Percentiles rank a stretch among this genome's conserved stretches.
Evolutionary conservation across 2,888 invertebrate genomes (phyloP).

Genomic region (Kryphioiulus occultus): DNA sequence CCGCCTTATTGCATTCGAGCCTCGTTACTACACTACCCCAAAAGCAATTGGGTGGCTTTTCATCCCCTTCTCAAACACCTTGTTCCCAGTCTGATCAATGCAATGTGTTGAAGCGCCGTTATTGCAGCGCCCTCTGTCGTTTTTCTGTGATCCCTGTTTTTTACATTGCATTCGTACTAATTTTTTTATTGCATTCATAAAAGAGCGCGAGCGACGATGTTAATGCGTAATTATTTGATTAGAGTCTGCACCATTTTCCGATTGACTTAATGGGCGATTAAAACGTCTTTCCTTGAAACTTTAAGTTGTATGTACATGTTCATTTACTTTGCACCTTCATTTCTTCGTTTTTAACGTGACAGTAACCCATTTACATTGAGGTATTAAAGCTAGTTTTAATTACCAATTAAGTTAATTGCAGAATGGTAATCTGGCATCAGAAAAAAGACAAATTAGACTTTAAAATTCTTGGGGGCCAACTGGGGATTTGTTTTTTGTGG

Average conservation of each 20-base stretch:
- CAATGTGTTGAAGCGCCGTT: constrained; percentile 29
- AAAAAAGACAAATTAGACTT: background rate
- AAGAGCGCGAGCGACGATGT: background rate
- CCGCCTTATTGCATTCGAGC: constrained; percentile 5
- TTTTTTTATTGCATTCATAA: background rate
- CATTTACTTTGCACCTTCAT: background rate
- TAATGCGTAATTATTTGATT: background rate
- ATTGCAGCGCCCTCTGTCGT: constrained; percentile 28
- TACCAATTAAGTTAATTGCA: background rate
- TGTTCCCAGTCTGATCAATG: background rate
- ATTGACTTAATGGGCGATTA: background rate
- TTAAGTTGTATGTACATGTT: background rate
- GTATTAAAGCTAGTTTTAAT: background rate
- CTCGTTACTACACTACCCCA: background rate
- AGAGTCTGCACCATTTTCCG: background rate
- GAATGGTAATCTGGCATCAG: background rate
- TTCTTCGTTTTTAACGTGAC: background rate
- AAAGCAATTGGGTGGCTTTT: background rate
- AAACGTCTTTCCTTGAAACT: background rate
- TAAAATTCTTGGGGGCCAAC: constrained; percentile 4
- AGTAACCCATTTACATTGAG: background rate
- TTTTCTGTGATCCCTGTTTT: constrained; percentile 37
- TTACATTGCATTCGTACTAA: constrained; percentile 9
- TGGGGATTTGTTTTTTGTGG: background rate
- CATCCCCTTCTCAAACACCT: background rate